Evolutionary conservation across 1,140 invertebrate genomes (phyloP).

Genomic region (Hylaeus anthracinus): DNA sequence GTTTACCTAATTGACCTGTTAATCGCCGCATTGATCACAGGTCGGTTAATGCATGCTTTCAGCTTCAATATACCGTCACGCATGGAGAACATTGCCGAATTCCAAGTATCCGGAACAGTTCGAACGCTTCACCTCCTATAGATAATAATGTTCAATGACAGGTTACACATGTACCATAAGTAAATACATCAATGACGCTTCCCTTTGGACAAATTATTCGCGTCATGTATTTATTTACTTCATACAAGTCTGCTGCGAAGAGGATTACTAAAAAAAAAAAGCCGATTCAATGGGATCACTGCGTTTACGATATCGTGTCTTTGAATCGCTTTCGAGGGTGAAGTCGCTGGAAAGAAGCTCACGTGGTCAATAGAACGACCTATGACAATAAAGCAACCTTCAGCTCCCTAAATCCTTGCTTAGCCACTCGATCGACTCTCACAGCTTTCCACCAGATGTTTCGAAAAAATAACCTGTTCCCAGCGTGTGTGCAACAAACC

Average conservation of each 20-base stretch:
- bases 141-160: no score
- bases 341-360: background rate
- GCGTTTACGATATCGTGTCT: background rate
- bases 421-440: background rate
- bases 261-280: no score
- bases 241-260: no score
- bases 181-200: no score
- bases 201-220: no score
- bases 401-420: background rate
- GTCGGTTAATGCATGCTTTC: background rate
- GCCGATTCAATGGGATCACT: no score
- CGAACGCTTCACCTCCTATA: no score
- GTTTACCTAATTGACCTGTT: slow-evolving; percentile 28
- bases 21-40: slow-evolving; percentile 13
- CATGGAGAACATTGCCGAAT: no score
- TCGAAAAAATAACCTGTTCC: background rate
- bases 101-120: no score
- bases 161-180: no score
- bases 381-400: background rate
- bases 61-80: no score
- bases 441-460: background rate
- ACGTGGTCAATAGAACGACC: background rate
- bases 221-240: no score
- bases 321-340: background rate
- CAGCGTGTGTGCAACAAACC: background rate